These are phyloP conservation scores for Monopis laevigella DNA, from an alignment of 2,888 invertebrate species.

Conservation along the genomic window DNA sequence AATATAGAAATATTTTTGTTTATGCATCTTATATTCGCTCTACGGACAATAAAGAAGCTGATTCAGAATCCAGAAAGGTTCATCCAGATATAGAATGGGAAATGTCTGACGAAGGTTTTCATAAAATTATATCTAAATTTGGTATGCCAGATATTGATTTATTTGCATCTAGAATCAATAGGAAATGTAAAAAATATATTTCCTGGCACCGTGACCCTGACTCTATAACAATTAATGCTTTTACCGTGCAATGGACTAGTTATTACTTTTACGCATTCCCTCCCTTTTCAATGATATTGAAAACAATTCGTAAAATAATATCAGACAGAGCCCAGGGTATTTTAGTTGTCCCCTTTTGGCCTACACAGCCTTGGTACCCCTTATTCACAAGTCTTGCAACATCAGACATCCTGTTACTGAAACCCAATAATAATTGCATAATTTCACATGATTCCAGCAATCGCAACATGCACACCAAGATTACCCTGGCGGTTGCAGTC, in stretches of 20 bases:
- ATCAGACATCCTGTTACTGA: no score
- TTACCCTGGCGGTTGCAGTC: conserved; percentile 10
- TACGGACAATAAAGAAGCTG: conserved; percentile 19
- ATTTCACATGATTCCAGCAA: no score
- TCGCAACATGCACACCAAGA: conserved; percentile 6
- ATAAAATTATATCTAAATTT: conserved; percentile 13
- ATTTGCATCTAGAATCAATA: conserved; percentile 21
- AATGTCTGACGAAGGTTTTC: conserved; percentile 13
- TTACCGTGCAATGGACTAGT: conserved; percentile 13
- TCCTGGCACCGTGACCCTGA: conserved; percentile 10
- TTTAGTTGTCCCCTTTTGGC: conserved; percentile 15
- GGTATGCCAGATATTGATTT: conserved; percentile 21
- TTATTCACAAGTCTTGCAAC: no score
- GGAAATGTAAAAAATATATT: conserved; percentile 18
- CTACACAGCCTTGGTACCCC: no score
- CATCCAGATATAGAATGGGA: conserved; percentile 18
- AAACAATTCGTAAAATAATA: conserved; percentile 14
- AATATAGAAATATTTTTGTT: conserved; percentile 17
- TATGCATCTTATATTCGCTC: conserved; percentile 21
- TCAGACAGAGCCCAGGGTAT: conserved; percentile 14
- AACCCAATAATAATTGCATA: no score
- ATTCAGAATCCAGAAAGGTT: conserved; percentile 18
- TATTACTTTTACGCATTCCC: conserved; percentile 15
- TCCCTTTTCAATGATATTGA: conserved; percentile 14
- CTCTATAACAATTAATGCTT: conserved; percentile 12